Percentiles rank a stretch among this genome's conserved stretches.
These are phyloP conservation scores for Neolamprologus falcicula DNA, from an alignment of 2,113 vertebrate genomes.

Conservation along the genomic window DNA sequence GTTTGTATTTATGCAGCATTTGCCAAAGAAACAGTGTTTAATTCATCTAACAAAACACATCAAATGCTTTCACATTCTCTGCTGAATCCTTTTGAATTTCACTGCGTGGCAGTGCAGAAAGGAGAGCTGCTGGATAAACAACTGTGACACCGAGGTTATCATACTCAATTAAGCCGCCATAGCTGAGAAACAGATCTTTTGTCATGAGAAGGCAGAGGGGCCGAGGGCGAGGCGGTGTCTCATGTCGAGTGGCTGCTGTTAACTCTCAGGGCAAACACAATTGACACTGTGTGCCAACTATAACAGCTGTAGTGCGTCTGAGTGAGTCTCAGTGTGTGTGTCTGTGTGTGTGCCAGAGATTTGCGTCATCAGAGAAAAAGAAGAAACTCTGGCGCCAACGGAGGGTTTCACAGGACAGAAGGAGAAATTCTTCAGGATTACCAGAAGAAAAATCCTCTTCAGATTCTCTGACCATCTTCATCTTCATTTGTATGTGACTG, in stretches of 20 bases:
- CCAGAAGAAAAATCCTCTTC: neutral
- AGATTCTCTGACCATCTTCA: neutral
- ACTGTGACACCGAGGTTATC: conserved; percentile 38
- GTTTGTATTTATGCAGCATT: neutral
- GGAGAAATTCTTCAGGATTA: conserved; percentile 20
- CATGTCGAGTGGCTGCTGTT: conserved; percentile 39
- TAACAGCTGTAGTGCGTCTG: conserved; percentile 48
- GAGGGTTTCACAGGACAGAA: conserved; percentile 7
- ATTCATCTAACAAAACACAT: neutral
- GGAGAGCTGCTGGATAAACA: conserved; percentile 31
- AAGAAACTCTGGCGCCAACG: conserved; percentile 24
- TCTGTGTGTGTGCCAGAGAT: neutral
- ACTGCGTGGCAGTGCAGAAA: neutral
- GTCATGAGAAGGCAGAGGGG: conserved; percentile 19
- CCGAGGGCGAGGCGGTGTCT: conserved; percentile 2
- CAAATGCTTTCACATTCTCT: neutral
- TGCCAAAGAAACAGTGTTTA: neutral
- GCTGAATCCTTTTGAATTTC: conserved; percentile 14
- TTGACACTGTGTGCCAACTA: conserved; percentile 31
- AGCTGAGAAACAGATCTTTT: conserved; percentile 2
- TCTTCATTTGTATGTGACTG: neutral
- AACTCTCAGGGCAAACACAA: conserved; percentile 40
- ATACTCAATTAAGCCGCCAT: conserved; percentile 28
- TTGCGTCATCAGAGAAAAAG: neutral
- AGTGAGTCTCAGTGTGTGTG: neutral